Percentiles rank a stretch among this genome's conserved stretches.
Evolutionary conservation across 2,888 invertebrate species (phyloP).

Genomic region (Bugulina stolonifera): DNA sequence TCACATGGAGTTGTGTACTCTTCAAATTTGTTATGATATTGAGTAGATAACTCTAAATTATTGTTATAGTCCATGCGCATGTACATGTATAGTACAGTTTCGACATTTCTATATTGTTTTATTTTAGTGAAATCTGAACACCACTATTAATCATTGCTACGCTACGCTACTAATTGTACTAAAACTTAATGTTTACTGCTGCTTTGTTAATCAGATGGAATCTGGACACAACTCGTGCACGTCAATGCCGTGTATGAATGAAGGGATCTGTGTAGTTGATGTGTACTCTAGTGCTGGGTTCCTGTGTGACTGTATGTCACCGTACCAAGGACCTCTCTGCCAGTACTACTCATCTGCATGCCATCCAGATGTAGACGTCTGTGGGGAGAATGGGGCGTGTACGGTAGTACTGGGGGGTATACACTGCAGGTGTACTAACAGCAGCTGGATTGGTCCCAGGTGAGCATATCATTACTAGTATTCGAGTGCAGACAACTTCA

Average conservation of each 20-base stretch:
- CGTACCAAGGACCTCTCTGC: neutral
- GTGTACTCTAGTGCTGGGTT: neutral
- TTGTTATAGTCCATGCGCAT: too few relatives aligned
- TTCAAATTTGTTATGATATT: too few relatives aligned
- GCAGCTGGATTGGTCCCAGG: constrained; percentile 13
- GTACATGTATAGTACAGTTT: too few relatives aligned
- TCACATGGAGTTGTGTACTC: too few relatives aligned
- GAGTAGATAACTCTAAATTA: too few relatives aligned
- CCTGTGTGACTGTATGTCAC: neutral
- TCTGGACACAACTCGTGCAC: neutral
- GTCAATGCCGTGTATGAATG: neutral
- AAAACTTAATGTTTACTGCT: too few relatives aligned
- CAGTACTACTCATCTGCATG: neutral
- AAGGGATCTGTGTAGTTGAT: neutral
- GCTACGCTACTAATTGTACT: too few relatives aligned
- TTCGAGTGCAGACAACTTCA: too few relatives aligned
- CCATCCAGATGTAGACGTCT: neutral
- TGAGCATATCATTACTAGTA: neutral
- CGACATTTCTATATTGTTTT: too few relatives aligned
- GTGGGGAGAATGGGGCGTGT: neutral
- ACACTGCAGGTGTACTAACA: neutral
- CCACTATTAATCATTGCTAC: too few relatives aligned
- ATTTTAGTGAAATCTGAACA: too few relatives aligned
- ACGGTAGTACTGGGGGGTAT: neutral
- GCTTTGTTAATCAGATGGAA: too few relatives aligned